Evolutionary conservation across 2,113 vertebrate species (phyloP).

Genomic region (Bungarus multicinctus): DNA sequence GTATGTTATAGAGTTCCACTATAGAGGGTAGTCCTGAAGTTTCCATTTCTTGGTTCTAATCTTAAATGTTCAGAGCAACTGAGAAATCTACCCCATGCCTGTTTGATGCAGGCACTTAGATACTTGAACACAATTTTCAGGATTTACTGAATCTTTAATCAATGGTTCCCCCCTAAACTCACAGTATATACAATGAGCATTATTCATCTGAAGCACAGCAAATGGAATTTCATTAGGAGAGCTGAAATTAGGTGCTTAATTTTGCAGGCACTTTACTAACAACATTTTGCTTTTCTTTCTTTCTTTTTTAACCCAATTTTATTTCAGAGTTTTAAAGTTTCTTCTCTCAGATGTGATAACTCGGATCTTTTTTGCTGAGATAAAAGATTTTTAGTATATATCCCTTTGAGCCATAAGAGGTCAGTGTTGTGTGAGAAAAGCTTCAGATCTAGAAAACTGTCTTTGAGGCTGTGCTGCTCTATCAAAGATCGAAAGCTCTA

Average conservation of each 20-base stretch:
- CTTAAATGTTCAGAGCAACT: not conserved
- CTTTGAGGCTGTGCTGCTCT: not conserved
- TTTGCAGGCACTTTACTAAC: not conserved
- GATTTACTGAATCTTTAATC: not conserved
- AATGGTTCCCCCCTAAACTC: not conserved
- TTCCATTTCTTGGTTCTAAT: not conserved
- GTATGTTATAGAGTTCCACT: no score
- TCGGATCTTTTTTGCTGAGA: not conserved
- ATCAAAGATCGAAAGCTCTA: not conserved
- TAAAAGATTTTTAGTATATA: not conserved
- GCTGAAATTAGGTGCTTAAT: not conserved
- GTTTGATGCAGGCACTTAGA: not conserved
- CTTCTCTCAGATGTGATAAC: not conserved
- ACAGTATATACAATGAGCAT: not conserved
- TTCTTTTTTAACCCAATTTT: not conserved
- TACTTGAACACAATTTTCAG: not conserved
- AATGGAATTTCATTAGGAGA: not conserved
- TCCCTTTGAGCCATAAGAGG: slow-evolving; percentile 54
- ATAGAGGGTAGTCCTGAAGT: no score
- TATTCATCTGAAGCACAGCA: not conserved
- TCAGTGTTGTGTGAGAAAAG: slow-evolving; percentile 55
- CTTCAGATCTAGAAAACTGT: not conserved
- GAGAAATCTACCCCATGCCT: not conserved
- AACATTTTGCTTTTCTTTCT: not conserved
- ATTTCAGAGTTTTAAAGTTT: not conserved